Conservation (phyloP, 2,888 invertebrate species). For the Drosophila anomelani region DNA sequence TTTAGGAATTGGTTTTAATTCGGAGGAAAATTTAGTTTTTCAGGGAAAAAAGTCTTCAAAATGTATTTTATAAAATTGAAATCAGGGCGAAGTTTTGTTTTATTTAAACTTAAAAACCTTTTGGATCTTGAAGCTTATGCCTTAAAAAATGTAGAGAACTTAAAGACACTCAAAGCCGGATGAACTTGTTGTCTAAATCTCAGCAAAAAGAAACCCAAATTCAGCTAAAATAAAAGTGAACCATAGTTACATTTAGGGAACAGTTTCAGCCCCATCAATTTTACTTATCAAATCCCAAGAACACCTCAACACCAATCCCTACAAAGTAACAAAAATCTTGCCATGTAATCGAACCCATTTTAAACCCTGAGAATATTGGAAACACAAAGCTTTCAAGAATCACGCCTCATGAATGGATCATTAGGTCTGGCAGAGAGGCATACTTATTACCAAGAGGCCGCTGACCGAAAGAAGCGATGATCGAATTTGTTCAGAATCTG, state of each 20-base stretch:
- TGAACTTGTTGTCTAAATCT: no score
- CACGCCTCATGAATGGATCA: slow-evolving; percentile 14
- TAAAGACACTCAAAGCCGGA: no score
- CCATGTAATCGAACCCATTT: neutral
- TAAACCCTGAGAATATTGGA: slow-evolving; percentile 2
- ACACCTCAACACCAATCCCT: neutral
- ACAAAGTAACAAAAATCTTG: slow-evolving; percentile 9
- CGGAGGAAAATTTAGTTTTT: neutral
- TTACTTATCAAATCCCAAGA: neutral
- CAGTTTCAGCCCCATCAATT: neutral
- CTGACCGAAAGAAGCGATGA: slow-evolving; percentile 36
- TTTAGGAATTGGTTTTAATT: neutral
- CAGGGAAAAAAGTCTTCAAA: no score
- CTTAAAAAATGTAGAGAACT: no score
- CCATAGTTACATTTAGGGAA: neutral
- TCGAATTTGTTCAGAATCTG: slow-evolving; percentile 20
- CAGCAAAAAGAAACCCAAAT: no score
- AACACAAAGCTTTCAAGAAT: slow-evolving; percentile 12
- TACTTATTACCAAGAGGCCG: slow-evolving; percentile 19
- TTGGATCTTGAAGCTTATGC: no score
- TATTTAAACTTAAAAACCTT: no score
- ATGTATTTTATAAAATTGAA: no score
- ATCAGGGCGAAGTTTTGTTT: no score
- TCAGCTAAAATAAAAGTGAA: neutral
- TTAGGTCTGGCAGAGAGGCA: neutral